A percentile compares a stretch with the other conserved stretches of the same genome.
phyloP scores from a whole-genome alignment of 2,113 vertebrate genomes.

The Laticauda colubrina region DNA sequence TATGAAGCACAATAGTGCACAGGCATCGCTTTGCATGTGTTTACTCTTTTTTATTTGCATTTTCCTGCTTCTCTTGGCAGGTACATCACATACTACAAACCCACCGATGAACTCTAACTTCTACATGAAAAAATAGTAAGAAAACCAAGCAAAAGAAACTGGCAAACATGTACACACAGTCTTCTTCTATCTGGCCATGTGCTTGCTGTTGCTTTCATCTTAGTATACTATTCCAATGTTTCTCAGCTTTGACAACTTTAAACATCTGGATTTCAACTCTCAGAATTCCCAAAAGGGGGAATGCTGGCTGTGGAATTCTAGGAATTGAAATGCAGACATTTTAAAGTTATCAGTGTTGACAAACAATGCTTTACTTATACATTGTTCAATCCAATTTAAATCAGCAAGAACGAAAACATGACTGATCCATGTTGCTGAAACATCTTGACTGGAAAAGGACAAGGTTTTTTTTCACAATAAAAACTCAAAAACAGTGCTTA shows the following conservation, averaged over 20 bases:
- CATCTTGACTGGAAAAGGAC: background rate
- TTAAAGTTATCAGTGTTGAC: background rate
- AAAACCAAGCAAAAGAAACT: background rate
- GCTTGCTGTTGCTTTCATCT: background rate
- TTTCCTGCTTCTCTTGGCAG: background rate
- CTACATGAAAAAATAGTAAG: background rate
- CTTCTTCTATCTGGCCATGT: background rate
- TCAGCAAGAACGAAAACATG: background rate
- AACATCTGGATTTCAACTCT: background rate
- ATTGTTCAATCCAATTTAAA: background rate
- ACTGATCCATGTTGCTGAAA: background rate
- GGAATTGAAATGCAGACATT: background rate
- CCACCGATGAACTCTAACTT: background rate
- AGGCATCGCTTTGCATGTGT: background rate
- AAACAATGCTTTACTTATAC: background rate
- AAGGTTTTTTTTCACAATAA: background rate
- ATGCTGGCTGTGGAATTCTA: background rate
- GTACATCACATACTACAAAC: background rate
- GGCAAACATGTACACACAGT: background rate
- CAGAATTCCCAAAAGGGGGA: background rate
- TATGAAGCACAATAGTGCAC: background rate
- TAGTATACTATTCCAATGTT: background rate
- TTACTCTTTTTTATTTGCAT: background rate
- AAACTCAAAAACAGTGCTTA: background rate
- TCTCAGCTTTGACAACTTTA: background rate